phyloP scores from a whole-genome alignment of 2,888 invertebrate species.

The Scrobipalpa atriplicella region DNA sequence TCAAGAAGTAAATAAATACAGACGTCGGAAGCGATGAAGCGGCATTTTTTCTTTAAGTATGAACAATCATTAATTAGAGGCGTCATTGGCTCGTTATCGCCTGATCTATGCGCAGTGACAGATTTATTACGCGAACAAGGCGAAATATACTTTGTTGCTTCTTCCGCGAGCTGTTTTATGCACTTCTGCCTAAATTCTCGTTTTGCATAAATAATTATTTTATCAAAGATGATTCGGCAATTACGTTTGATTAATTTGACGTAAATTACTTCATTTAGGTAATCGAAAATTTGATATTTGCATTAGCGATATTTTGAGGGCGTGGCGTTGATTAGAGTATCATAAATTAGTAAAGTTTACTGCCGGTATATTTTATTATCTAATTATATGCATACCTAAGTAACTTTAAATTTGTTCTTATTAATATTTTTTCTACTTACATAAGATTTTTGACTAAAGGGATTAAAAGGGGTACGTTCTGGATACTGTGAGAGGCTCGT shows the following conservation, averaged over 20 bases:
- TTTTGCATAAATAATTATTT: conserved; percentile 26
- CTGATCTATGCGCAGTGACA: conserved; percentile 70
- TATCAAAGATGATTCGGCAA: conserved; percentile 14
- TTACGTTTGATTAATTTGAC: conserved; percentile 20
- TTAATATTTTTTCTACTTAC: too few relatives aligned
- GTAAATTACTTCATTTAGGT: conserved; percentile 15
- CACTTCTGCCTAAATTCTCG: conserved; percentile 48
- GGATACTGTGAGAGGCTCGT: too few relatives aligned
- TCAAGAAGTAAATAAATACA: conserved; percentile 62
- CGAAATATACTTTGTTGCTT: conserved; percentile 54
- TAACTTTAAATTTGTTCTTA: too few relatives aligned
- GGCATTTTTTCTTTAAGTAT: conserved; percentile 61
- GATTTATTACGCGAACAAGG: conserved; percentile 73
- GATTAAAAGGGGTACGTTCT: too few relatives aligned
- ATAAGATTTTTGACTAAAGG: too few relatives aligned
- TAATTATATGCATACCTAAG: too few relatives aligned
- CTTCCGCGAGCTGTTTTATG: conserved; percentile 59
- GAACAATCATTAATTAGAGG: conserved; percentile 76
- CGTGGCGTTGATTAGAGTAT: neutral
- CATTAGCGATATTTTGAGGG: neutral
- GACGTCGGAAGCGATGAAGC: conserved; percentile 64
- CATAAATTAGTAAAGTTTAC: neutral
- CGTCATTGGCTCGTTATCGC: conserved; percentile 69
- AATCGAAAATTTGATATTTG: neutral
- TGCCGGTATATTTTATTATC: too few relatives aligned